A percentile compares a stretch with the other conserved stretches of the same genome.
Conservation (phyloP, 2,888 invertebrate genomes). For the Lycaena phlaeas region DNA sequence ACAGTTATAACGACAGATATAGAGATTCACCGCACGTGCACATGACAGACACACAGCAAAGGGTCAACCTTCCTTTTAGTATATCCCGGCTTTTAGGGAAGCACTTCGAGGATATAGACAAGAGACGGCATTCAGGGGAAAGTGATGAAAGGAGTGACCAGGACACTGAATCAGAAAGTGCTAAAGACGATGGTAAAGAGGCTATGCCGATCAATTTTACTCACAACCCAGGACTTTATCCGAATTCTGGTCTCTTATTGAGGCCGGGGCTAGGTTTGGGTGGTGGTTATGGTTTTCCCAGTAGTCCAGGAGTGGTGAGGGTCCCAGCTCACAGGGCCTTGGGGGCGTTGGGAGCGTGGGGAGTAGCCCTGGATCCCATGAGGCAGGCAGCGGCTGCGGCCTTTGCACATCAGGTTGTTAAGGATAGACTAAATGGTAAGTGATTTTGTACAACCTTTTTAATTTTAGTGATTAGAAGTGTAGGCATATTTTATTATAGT, state of each 20-base stretch:
- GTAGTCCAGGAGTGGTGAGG: slow-evolving; percentile 83
- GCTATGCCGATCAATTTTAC: slow-evolving; percentile 53
- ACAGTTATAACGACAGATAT: slow-evolving; percentile 63
- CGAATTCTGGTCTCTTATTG: slow-evolving; percentile 49
- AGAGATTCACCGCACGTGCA: slow-evolving; percentile 66
- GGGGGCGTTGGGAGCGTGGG: slow-evolving; percentile 68
- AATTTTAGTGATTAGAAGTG: no score
- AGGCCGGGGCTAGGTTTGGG: slow-evolving; percentile 62
- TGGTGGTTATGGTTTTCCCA: slow-evolving; percentile 69
- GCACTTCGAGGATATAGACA: slow-evolving; percentile 78
- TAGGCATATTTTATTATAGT: no score
- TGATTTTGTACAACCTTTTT: no score
- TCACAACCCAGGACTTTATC: slow-evolving; percentile 54
- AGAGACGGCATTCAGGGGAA: slow-evolving; percentile 61
- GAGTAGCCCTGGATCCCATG: slow-evolving; percentile 76
- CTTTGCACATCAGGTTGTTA: slow-evolving; percentile 86
- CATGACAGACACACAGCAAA: slow-evolving; percentile 63
- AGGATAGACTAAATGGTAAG: slow-evolving; percentile 87
- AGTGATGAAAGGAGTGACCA: slow-evolving; percentile 66
- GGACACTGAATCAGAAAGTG: slow-evolving; percentile 67
- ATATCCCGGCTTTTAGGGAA: slow-evolving; percentile 86
- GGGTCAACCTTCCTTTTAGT: slow-evolving; percentile 81
- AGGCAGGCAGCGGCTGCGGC: slow-evolving; percentile 80
- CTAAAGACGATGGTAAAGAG: slow-evolving; percentile 57
- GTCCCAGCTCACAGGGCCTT: slow-evolving; percentile 84